These are phyloP conservation scores for Macrobrachium nipponense DNA, from an alignment of 1,140 invertebrate species.

Conservation along the genomic window DNA sequence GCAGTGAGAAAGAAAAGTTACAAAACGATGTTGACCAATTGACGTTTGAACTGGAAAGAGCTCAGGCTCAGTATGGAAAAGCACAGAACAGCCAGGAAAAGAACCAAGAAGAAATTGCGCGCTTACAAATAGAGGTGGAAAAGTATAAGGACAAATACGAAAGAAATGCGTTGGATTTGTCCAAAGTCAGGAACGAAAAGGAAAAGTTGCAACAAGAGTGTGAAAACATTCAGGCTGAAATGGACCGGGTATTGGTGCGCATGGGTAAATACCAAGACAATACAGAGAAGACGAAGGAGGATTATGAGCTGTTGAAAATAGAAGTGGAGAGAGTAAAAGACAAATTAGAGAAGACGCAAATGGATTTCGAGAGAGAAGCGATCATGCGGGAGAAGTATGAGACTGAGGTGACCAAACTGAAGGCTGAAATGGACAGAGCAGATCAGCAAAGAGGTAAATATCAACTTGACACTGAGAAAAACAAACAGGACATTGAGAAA, in stretches of 20 bases:
- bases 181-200: slow-evolving; percentile 82
- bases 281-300: slow-evolving; percentile 80
- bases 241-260: slow-evolving; percentile 80
- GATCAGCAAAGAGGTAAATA: slow-evolving; percentile 86
- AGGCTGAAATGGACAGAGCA: slow-evolving; percentile 79
- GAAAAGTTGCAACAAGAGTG: slow-evolving; percentile 78
- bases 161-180: slow-evolving; percentile 82
- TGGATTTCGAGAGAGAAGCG: slow-evolving; percentile 80
- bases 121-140: slow-evolving; percentile 87
- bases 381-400: slow-evolving; percentile 73
- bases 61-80: slow-evolving; percentile 85
- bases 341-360: slow-evolving; percentile 82
- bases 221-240: slow-evolving; percentile 77
- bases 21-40: slow-evolving; percentile 86
- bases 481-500: slow-evolving; percentile 67
- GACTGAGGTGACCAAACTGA: slow-evolving; percentile 76
- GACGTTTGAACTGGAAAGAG: slow-evolving; percentile 85
- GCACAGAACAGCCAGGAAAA: slow-evolving; percentile 86
- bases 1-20: slow-evolving; percentile 87
- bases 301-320: slow-evolving; percentile 82
- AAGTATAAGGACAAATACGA: slow-evolving; percentile 92
- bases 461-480: slow-evolving; percentile 86
- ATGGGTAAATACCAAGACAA: slow-evolving; percentile 84
- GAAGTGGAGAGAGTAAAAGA: slow-evolving; percentile 87
- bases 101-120: slow-evolving; percentile 86